A percentile compares a stretch with the other conserved stretches of the same genome.
Conservation (phyloP, 2,888 invertebrate genomes). For the Nephrocerus scutellatus region DNA sequence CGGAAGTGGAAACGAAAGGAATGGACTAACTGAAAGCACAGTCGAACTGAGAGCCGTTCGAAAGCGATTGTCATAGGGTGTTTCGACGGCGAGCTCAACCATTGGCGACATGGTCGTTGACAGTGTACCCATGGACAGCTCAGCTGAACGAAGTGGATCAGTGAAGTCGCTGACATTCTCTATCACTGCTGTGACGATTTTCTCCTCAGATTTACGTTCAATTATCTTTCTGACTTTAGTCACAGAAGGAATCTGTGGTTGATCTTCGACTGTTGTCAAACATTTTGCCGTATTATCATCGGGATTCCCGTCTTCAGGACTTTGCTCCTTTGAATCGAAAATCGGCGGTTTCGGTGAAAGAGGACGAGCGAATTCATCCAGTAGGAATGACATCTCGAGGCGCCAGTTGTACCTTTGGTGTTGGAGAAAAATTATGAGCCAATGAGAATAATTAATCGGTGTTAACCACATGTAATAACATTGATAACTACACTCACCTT, state of each 20-base stretch:
- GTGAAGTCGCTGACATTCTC: slow-evolving; percentile 60
- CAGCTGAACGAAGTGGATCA: slow-evolving; percentile 67
- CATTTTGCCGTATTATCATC: background rate
- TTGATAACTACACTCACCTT: slow-evolving; percentile 20
- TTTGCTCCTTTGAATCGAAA: slow-evolving; percentile 47
- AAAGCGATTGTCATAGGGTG: slow-evolving; percentile 61
- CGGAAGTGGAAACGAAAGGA: slow-evolving; percentile 75
- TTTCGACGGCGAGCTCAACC: slow-evolving; percentile 47
- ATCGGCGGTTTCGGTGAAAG: slow-evolving; percentile 53
- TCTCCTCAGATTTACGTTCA: slow-evolving; percentile 45
- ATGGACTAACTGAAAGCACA: slow-evolving; percentile 78
- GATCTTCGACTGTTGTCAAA: slow-evolving; percentile 25
- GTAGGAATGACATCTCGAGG: slow-evolving; percentile 81
- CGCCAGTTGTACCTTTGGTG: slow-evolving; percentile 73
- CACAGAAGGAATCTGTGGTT: slow-evolving; percentile 22
- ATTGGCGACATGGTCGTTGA: slow-evolving; percentile 38
- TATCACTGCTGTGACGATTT: slow-evolving; percentile 51
- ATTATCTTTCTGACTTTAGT: slow-evolving; percentile 11
- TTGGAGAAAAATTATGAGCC: slow-evolving; percentile 8
- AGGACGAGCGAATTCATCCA: slow-evolving; percentile 79
- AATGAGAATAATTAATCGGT: background rate
- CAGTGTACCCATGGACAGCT: slow-evolving; percentile 42
- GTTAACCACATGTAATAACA: background rate
- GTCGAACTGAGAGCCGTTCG: slow-evolving; percentile 68
- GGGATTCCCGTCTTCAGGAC: slow-evolving; percentile 34